Conservation (phyloP, 2,113 vertebrate genomes). For the Oryzias celebensis region DNA sequence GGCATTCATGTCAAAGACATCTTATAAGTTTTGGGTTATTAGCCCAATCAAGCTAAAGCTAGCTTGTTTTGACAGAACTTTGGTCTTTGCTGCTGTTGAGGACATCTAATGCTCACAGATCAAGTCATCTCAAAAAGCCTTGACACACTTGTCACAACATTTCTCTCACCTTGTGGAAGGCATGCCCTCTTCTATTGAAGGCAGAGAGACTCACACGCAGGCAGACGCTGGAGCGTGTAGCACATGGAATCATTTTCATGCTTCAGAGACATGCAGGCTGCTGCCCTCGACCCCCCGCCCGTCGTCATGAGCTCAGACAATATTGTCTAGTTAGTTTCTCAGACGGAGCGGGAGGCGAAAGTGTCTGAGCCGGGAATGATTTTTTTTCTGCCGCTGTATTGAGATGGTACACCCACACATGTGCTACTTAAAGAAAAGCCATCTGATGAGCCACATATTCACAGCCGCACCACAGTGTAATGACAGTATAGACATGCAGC, state of each 20-base stretch:
- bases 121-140: constrained; percentile 31
- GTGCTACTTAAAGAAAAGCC: constrained; percentile 24
- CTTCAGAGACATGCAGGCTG: constrained; percentile 26
- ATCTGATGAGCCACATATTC: constrained; percentile 17
- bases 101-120: constrained; percentile 25
- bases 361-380: constrained; percentile 27
- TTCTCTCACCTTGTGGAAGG: constrained; percentile 23
- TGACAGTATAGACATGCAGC: constrained; percentile 7
- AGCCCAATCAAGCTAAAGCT: too few species aligned
- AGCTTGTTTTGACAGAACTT: not conserved
- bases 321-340: constrained; percentile 36
- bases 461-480: constrained; percentile 19
- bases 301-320: constrained; percentile 49
- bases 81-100: not conserved
- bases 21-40: too few species aligned
- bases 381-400: constrained; percentile 45
- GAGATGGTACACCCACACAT: constrained; percentile 40
- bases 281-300: not conserved
- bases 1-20: too few species aligned
- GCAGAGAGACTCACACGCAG: constrained; percentile 15
- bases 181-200: constrained; percentile 25
- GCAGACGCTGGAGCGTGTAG: constrained; percentile 16
- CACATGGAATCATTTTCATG: constrained; percentile 50
- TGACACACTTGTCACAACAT: constrained; percentile 50
- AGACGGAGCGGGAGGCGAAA: constrained; percentile 25